These are phyloP conservation scores for Podotricha telesiphe DNA, from an alignment of 2,888 invertebrate genomes.

Conservation along the genomic window DNA sequence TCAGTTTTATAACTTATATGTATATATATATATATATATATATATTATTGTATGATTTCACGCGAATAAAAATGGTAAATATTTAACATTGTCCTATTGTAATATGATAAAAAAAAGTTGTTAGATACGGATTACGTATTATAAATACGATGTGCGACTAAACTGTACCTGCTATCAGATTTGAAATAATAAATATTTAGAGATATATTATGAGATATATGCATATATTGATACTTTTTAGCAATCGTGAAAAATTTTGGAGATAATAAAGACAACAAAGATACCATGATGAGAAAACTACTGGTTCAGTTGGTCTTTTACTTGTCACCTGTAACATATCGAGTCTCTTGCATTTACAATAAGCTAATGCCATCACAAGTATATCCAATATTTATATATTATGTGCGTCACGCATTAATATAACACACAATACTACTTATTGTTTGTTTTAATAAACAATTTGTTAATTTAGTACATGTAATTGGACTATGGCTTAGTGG, in stretches of 20 bases:
- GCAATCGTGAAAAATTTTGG: background rate
- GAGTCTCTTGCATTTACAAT: background rate
- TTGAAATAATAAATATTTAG: background rate
- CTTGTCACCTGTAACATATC: background rate
- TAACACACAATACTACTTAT: background rate
- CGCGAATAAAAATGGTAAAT: slow-evolving; percentile 6
- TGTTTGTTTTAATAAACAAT: background rate
- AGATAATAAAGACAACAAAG: background rate
- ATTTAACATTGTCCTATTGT: slow-evolving; percentile 15
- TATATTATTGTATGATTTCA: background rate
- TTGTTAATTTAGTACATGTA: background rate
- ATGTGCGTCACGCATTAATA: slow-evolving; percentile 1
- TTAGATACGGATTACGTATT: slow-evolving; percentile 1
- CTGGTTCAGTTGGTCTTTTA: too few species aligned
- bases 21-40: background rate
- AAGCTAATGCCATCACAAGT: background rate
- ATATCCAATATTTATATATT: background rate
- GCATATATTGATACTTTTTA: background rate
- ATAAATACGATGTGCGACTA: slow-evolving; percentile 3
- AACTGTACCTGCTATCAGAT: background rate
- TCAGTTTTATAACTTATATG: background rate
- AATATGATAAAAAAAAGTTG: slow-evolving; percentile 20
- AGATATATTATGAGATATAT: background rate
- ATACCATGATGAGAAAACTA: too few species aligned
- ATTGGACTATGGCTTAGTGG: background rate